phyloP scores from a whole-genome alignment of 2,888 invertebrate genomes.

The Agrochola lota region DNA sequence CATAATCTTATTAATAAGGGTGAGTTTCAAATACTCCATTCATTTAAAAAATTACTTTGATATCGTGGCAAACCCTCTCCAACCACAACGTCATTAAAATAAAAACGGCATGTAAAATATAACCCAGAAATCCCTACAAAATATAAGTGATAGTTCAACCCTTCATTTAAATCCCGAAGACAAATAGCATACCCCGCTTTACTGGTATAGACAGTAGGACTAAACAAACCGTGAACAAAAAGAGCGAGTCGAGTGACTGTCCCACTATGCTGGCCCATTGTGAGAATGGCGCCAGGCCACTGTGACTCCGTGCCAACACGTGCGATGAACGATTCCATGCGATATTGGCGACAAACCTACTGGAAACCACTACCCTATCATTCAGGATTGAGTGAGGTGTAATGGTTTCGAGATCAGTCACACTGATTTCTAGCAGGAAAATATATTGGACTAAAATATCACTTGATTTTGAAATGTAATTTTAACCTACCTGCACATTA shows the following conservation, averaged over 20 bases:
- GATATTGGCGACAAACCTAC: conserved; percentile 41
- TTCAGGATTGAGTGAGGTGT: conserved; percentile 6
- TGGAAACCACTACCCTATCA: background rate
- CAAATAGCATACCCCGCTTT: conserved; percentile 15
- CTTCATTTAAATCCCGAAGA: conserved; percentile 14
- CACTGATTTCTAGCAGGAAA: no score
- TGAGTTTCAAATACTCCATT: background rate
- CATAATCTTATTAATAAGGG: background rate
- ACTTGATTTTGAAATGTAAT: background rate
- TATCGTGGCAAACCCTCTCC: background rate
- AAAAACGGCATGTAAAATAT: background rate
- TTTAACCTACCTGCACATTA: background rate
- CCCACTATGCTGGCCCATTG: conserved; percentile 25
- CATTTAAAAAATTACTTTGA: background rate
- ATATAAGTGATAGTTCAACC: background rate
- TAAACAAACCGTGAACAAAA: conserved; percentile 35
- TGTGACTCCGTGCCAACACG: conserved; percentile 45
- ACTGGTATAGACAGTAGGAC: conserved; percentile 22
- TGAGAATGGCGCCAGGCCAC: conserved; percentile 37
- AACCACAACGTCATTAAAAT: background rate
- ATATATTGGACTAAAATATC: background rate
- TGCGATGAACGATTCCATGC: conserved; percentile 45
- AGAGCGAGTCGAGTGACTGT: background rate
- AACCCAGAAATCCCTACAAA: background rate
- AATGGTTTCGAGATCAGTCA: conserved; percentile 19